phyloP scores from a whole-genome alignment of 2,888 invertebrate species.

The Oligia latruncula region DNA sequence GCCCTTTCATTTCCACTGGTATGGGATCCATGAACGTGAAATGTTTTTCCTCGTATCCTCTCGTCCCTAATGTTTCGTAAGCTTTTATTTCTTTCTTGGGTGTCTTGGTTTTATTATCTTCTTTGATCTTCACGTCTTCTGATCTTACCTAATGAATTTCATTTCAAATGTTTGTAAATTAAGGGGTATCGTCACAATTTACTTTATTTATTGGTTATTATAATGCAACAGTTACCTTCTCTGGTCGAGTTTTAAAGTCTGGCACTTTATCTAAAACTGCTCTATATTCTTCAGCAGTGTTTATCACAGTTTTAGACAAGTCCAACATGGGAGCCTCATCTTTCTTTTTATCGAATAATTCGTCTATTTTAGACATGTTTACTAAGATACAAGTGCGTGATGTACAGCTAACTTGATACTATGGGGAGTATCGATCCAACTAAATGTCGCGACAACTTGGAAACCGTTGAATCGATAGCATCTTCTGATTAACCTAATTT shows the following conservation, averaged over 20 bases:
- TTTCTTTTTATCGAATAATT: slow-evolving; percentile 95
- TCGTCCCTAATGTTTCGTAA: slow-evolving; percentile 91
- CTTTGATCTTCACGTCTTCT: slow-evolving; percentile 94
- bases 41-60: slow-evolving; percentile 90
- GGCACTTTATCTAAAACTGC: slow-evolving; percentile 96
- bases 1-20: slow-evolving; percentile 94
- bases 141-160: slow-evolving; percentile 89
- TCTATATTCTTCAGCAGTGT: slow-evolving; percentile 95
- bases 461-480: slow-evolving; percentile 82
- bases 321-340: slow-evolving; percentile 96
- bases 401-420: slow-evolving; percentile 57
- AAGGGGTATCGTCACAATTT: slow-evolving; percentile 10
- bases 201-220: slow-evolving; percentile 41
- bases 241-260: slow-evolving; percentile 96
- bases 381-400: slow-evolving; percentile 59
- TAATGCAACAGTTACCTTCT: slow-evolving; percentile 91
- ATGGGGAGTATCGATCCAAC: slow-evolving; percentile 80
- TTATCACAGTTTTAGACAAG: slow-evolving; percentile 94
- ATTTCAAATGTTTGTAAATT: slow-evolving; percentile 47
- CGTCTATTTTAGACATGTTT: slow-evolving; percentile 93
- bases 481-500: slow-evolving; percentile 78
- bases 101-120: slow-evolving; percentile 93
- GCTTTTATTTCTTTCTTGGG: slow-evolving; percentile 93
- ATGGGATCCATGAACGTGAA: slow-evolving; percentile 93
- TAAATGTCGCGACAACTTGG: slow-evolving; percentile 70